Conservation (phyloP, 2,113 vertebrate species). For the Cyanoderma ruficeps region DNA sequence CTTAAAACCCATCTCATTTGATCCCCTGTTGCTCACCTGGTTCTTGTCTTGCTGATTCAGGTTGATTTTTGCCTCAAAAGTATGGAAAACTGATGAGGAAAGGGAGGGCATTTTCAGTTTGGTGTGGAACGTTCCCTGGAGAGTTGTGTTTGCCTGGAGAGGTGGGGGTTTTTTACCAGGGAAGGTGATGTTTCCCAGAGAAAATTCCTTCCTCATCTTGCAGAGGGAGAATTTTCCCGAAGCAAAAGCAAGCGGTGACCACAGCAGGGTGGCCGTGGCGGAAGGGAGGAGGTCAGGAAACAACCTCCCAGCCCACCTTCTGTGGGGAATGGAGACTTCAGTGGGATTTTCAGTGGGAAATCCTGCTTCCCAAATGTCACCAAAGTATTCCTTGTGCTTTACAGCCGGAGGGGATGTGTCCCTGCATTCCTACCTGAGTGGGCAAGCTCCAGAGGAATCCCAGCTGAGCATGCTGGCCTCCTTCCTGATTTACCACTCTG, state of each 20-base stretch:
- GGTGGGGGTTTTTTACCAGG: neutral
- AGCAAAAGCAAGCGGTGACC: neutral
- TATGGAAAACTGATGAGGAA: neutral
- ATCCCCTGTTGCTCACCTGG: neutral
- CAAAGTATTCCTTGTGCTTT: neutral
- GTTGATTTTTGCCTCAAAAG: neutral
- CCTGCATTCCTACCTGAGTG: constrained; percentile 82
- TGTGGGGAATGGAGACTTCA: neutral
- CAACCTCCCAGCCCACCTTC: neutral
- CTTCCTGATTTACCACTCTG: constrained; percentile 90
- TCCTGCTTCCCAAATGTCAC: neutral
- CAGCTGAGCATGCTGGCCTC: constrained; percentile 85
- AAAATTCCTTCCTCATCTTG: neutral
- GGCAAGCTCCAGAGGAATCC: constrained; percentile 70
- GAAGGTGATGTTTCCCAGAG: neutral
- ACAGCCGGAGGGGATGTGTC: constrained; percentile 81
- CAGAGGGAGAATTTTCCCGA: neutral
- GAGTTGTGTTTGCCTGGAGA: neutral
- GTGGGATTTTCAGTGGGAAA: neutral
- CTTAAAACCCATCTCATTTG: neutral
- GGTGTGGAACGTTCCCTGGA: neutral
- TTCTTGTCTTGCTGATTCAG: neutral
- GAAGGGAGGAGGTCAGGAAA: neutral
- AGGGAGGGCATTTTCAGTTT: neutral
- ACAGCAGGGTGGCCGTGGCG: neutral